A percentile compares a stretch with the other conserved stretches of the same genome.
Conservation (phyloP, 2,888 invertebrate species). For the Hololepta plana region DNA sequence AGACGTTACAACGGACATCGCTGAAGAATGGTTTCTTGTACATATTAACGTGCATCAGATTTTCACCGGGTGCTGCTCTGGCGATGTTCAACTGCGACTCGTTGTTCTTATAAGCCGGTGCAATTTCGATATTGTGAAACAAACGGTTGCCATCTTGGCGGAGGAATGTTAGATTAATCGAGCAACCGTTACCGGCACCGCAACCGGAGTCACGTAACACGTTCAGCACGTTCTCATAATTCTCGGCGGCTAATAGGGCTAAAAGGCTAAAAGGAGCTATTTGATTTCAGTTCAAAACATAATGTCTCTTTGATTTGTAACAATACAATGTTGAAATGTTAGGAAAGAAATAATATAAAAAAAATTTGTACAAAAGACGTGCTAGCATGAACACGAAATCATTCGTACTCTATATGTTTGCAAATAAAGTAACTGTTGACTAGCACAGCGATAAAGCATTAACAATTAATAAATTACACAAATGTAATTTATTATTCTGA, state of each 20-base stretch:
- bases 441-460: too few relatives aligned
- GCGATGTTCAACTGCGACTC: slow-evolving; percentile 45
- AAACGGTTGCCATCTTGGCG: slow-evolving; percentile 46
- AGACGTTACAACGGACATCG: too few relatives aligned
- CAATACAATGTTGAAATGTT: too few relatives aligned
- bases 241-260: slow-evolving; percentile 52
- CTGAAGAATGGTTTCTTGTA: too few relatives aligned
- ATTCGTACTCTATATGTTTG: too few relatives aligned
- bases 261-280: too few relatives aligned
- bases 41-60: slow-evolving; percentile 61
- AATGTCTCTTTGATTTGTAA: too few relatives aligned
- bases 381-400: background rate
- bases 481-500: background rate
- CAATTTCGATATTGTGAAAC: slow-evolving; percentile 68
- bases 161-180: slow-evolving; percentile 69
- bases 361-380: too few relatives aligned
- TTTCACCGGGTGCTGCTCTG: slow-evolving; percentile 43
- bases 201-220: slow-evolving; percentile 57
- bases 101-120: slow-evolving; percentile 37
- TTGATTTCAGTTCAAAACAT: too few relatives aligned
- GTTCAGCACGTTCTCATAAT: slow-evolving; percentile 46
- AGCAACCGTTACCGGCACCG: slow-evolving; percentile 70
- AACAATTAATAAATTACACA: slow-evolving; percentile 1
- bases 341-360: too few relatives aligned
- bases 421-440: too few relatives aligned